Evolutionary conservation across 2,888 invertebrate genomes (phyloP), one percentile per base, ranked within the genome.

Genomic region (Tridacna gigas): DNA sequence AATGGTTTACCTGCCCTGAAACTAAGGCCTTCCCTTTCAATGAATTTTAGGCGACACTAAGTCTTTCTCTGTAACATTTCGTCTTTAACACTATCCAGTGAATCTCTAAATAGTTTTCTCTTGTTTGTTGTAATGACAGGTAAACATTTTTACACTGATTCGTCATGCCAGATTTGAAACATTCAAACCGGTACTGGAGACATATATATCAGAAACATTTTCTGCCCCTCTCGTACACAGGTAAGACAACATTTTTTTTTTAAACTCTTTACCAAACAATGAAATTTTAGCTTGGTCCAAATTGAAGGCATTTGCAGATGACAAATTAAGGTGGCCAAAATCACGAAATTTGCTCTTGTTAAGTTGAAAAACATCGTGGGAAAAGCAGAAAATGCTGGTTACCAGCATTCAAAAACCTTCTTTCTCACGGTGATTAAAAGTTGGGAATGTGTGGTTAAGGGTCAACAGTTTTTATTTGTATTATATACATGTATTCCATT

Each of bases 141-240:
- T 98, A 22, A 97, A 98, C 82, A 98, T 99, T 91, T 97, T 99
- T 95, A 97, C 97, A 93, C 95, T 98, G 26, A 95, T 99, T 82
- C 97, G 98, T 91, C 98, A 98, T 92, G 97, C 96, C 79, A 97
- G 98, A 91, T 99, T 98, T 95, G 98, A 98, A 94, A 98, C 98
- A 93, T 99, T 99, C 95, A 97, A 97, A 90, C 98, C 98, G 0
- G 98, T 99, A 0, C 96, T 99, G 95, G 98, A 99, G 92, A 97
- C 97, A 0, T 99, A 99, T 93, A 98, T 99, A 77, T 97, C 97
- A 90, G 97, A 97, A 89, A 98, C 98, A 94, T 99, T 99, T 95
- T 98, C 98, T 0, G 98, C 98, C 0, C 98, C 98, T 0, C 96
- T 99, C 20, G 98, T 98, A 25, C 98, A 98, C 95, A 98, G 98